Evolutionary conservation across 2,888 invertebrate genomes (phyloP).

Genomic region (Callimorpha dominula): DNA sequence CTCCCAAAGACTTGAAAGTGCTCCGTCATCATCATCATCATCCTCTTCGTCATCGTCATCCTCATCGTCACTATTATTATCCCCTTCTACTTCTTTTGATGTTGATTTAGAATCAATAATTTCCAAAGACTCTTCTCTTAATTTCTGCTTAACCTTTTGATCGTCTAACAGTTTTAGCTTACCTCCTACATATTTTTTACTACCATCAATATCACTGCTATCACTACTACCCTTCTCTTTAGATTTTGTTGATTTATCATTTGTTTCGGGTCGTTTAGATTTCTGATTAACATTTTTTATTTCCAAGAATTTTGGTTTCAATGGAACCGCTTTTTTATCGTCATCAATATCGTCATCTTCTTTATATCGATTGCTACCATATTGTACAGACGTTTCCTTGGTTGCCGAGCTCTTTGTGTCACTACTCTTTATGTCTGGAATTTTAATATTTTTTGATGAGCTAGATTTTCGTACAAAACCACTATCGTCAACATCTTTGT

Average conservation of each 20-base stretch:
- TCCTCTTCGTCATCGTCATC: slow-evolving; percentile 19
- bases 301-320: slow-evolving; percentile 44
- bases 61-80: slow-evolving; percentile 34
- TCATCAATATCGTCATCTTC: slow-evolving; percentile 34
- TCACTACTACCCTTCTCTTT: slow-evolving; percentile 50
- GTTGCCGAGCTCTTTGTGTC: slow-evolving; percentile 27
- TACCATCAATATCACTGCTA: slow-evolving; percentile 52
- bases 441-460: slow-evolving; percentile 29
- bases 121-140: slow-evolving; percentile 19
- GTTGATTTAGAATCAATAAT: slow-evolving; percentile 16
- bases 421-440: slow-evolving; percentile 27
- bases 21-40: slow-evolving; percentile 37
- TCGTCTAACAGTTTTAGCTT: slow-evolving; percentile 20
- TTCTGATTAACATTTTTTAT: slow-evolving; percentile 28
- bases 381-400: slow-evolving; percentile 25
- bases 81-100: slow-evolving; percentile 26
- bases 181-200: slow-evolving; percentile 22
- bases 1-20: slow-evolving; percentile 42
- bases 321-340: slow-evolving; percentile 39
- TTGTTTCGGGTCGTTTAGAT: slow-evolving; percentile 32
- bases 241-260: slow-evolving; percentile 31
- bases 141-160: slow-evolving; percentile 36
- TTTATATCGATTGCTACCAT: slow-evolving; percentile 10
- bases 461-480: slow-evolving; percentile 19
- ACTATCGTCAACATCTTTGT: slow-evolving; percentile 32